These are phyloP conservation scores for Tetraneura akinire DNA, from an alignment of 1,140 invertebrate genomes.

Conservation along the genomic window DNA sequence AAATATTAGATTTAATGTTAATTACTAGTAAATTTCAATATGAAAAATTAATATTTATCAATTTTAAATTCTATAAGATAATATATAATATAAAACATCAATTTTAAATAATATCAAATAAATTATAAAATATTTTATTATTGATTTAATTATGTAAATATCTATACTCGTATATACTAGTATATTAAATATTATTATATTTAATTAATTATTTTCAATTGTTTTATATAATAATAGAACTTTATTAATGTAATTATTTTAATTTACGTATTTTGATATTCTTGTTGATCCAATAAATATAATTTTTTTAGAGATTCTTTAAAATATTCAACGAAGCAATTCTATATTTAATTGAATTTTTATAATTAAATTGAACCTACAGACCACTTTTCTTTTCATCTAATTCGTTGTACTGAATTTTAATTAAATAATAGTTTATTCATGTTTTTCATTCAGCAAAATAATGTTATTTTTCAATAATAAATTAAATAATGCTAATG, in stretches of 20 bases:
- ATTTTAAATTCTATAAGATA: too few relatives aligned
- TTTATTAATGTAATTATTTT: background rate
- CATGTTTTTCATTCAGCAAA: constrained; percentile 14
- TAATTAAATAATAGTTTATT: constrained; percentile 42
- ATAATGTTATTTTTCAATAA: constrained; percentile 22
- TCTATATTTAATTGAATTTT: background rate
- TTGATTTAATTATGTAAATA: too few relatives aligned
- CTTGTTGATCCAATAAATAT: background rate
- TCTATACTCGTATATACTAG: too few relatives aligned
- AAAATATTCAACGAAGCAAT: background rate
- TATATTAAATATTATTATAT: too few relatives aligned
- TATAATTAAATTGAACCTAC: background rate
- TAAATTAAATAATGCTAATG: constrained; percentile 8
- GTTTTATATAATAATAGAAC: background rate
- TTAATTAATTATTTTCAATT: too few relatives aligned
- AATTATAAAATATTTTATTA: too few relatives aligned
- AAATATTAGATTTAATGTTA: too few relatives aligned
- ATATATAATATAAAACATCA: too few relatives aligned
- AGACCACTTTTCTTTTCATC: constrained; percentile 29
- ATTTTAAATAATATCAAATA: too few relatives aligned
- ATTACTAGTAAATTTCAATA: too few relatives aligned
- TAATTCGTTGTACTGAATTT: background rate
- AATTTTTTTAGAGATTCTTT: background rate
- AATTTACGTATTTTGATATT: background rate
- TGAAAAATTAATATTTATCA: too few relatives aligned